phyloP scores from a whole-genome alignment of 2,888 invertebrate genomes.

The Mantis religiosa region DNA sequence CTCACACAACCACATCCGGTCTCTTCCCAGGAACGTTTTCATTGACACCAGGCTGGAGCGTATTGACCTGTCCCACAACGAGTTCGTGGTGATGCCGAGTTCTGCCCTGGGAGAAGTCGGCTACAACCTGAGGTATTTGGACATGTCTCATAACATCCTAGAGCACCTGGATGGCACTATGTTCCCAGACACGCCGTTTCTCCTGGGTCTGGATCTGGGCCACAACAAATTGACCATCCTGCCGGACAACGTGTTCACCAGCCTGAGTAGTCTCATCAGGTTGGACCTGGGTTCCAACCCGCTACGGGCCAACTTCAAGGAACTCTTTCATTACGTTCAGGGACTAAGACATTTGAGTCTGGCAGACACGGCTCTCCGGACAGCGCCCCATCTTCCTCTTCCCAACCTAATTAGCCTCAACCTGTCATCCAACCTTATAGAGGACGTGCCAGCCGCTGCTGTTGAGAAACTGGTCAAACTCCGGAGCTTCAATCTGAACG shows the following conservation, averaged over 20 bases:
- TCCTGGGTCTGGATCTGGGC: conserved; percentile 39
- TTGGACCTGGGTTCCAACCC: conserved; percentile 40
- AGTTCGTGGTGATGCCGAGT: conserved; percentile 36
- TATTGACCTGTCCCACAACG: conserved; percentile 38
- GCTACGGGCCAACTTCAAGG: conserved; percentile 41
- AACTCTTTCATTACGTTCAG: conserved; percentile 41
- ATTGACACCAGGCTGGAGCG: conserved; percentile 29
- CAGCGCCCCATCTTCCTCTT: conserved; percentile 41
- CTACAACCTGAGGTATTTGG: conserved; percentile 36
- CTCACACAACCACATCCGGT: conserved; percentile 35
- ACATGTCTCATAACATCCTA: conserved; percentile 41
- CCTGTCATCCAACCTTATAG: conserved; percentile 39
- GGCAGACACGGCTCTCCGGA: conserved; percentile 37
- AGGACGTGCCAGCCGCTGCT: conserved; percentile 37
- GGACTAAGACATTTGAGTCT: conserved; percentile 40
- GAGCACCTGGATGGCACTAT: conserved; percentile 42
- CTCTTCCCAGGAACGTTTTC: conserved; percentile 28
- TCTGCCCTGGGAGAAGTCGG: conserved; percentile 33
- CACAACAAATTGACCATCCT: conserved; percentile 40
- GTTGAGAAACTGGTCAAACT: conserved; percentile 37
- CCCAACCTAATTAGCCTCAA: conserved; percentile 40
- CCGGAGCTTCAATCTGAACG: conserved; percentile 39
- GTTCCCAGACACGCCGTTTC: conserved; percentile 39
- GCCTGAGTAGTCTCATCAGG: conserved; percentile 36
- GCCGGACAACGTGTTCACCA: conserved; percentile 42